Evolutionary conservation across 2,113 vertebrate genomes (phyloP), one percentile per base, ranked within the genome.

Genomic region (Hyla sarda): DNA sequence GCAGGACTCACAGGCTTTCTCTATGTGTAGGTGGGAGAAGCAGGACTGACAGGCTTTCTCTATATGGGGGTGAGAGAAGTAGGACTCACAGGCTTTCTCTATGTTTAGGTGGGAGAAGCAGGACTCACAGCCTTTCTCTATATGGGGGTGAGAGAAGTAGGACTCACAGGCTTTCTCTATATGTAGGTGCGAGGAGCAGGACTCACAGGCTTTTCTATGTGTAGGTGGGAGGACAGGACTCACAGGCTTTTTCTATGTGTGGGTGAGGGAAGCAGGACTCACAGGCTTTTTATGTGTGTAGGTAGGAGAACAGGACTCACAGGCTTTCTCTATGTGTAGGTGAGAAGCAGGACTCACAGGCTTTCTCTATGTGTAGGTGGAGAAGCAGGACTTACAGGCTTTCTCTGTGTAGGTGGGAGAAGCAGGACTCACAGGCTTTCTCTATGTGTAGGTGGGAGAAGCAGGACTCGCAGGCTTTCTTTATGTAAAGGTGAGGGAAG

Each of bases 381-480:
- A 1, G 10, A 60, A n/a, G 56, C 56, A 60, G 56, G 23, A 60
- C 56, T 60, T 6, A 56, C 54, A 60, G 56, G 56, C 56, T 60
- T 60, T 11, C 56, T 25, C 56, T n/a, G 4, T 10, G 10, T 60
- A 2, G 56, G 23, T 11, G 13, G 28, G 6, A 6, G 1, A 67
- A 67, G 28, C 14, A 67, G 62, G 62, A 67, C 62, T n/a, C n/a
- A n/a, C n/a, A n/a, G n/a, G n/a, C n/a, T 67, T 67, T 32, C 28
- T 67, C 2, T 67, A 13, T 30, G 25, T 17, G 11, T 25, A 7
- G 12, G 58, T 5, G 9, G 58, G 58, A 2, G 12, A 62, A 25
- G n/a, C n/a, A 62, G 60, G 60, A 62, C 60, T 62, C n/a, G 13
- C 60, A 60, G 56, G 56, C 56, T 67, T 67, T 32, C 28, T 67